phyloP scores from a whole-genome alignment of 2,113 vertebrate genomes.

The Halcyon senegalensis region DNA sequence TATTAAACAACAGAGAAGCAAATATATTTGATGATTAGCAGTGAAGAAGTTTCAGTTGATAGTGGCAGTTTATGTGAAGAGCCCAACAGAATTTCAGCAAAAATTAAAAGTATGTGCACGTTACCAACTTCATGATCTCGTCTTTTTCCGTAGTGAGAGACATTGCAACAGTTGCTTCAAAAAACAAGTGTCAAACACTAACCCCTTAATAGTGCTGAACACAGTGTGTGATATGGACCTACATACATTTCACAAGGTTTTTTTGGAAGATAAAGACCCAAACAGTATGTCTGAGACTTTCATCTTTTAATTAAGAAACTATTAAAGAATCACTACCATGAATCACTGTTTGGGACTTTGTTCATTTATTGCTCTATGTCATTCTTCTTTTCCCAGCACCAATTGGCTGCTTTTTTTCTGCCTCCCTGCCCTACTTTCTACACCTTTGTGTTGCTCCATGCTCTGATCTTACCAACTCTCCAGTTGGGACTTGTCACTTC shows the following conservation, averaged over 20 bases:
- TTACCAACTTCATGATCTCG: background rate
- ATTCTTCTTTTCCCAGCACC: background rate
- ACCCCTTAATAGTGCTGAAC: background rate
- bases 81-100: background rate
- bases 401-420: background rate
- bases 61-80: background rate
- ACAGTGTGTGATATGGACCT: fast-evolving
- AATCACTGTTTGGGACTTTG: background rate
- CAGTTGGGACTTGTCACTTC: background rate
- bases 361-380: background rate
- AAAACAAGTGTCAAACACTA: background rate
- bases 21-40: background rate
- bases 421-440: background rate
- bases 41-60: background rate
- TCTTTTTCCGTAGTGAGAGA: background rate
- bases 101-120: background rate
- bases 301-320: background rate
- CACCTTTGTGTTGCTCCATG: background rate
- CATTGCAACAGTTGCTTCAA: background rate
- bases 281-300: background rate
- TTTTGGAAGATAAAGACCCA: background rate
- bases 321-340: background rate
- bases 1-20: background rate
- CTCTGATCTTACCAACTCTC: background rate
- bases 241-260: background rate